phyloP scores from a whole-genome alignment of 2,888 invertebrate genomes.

The Torymus texanus region DNA sequence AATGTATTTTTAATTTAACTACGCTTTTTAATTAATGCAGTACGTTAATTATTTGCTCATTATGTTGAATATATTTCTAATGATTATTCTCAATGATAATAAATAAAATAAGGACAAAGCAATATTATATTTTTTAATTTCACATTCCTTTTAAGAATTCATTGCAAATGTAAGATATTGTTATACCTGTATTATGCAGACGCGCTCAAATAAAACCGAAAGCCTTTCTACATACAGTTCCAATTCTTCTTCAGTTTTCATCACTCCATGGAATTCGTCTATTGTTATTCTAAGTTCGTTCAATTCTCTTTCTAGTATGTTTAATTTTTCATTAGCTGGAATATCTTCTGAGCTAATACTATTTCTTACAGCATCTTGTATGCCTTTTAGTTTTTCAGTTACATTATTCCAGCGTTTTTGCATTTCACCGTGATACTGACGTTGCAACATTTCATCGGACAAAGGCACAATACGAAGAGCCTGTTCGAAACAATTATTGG shows the following conservation, averaged over 20 bases:
- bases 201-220: constrained; percentile 84
- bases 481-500: constrained; percentile 84
- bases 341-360: constrained; percentile 85
- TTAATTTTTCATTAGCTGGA: constrained; percentile 84
- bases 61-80: too few species aligned
- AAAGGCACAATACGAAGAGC: constrained; percentile 86
- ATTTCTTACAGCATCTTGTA: constrained; percentile 82
- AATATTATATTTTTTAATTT: background rate
- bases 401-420: constrained; percentile 86
- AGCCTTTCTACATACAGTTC: constrained; percentile 87
- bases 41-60: too few species aligned
- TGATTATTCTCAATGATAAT: too few species aligned
- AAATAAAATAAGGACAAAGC: background rate
- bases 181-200: constrained; percentile 82
- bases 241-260: constrained; percentile 89
- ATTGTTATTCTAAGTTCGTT: constrained; percentile 83
- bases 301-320: constrained; percentile 85
- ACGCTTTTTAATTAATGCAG: too few species aligned
- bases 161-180: background rate
- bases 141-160: background rate
- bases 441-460: constrained; percentile 89
- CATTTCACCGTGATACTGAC: constrained; percentile 86
- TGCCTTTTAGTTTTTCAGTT: constrained; percentile 80
- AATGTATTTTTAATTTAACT: too few species aligned
- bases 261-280: constrained; percentile 84